phyloP scores from a whole-genome alignment of 53 echinoderm and acorn worm species.

The Arbacia lixula region DNA sequence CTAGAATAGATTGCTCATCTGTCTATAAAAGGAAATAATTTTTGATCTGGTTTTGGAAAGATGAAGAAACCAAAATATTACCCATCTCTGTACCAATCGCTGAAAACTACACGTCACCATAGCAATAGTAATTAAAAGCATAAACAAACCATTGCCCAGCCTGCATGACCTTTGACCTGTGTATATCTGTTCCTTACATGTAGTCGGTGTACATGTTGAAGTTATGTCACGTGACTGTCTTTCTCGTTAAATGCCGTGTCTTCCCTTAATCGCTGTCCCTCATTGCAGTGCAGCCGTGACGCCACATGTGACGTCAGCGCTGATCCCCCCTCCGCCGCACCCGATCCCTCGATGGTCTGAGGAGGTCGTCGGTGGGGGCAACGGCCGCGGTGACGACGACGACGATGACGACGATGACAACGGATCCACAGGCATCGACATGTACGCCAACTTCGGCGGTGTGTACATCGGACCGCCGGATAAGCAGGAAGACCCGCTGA shows the following conservation, averaged over 20 bases:
- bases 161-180: too few relatives aligned
- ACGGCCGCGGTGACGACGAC: conserved; percentile 57
- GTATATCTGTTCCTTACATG: too few relatives aligned
- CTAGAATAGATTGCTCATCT: too few relatives aligned
- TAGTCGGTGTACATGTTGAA: too few relatives aligned
- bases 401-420: conserved; percentile 51
- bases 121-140: too few relatives aligned
- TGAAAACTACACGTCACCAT: too few relatives aligned
- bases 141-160: too few relatives aligned
- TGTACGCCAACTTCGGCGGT: conserved; percentile 81
- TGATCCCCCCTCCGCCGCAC: neutral
- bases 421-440: conserved; percentile 50
- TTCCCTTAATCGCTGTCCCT: conserved; percentile 43
- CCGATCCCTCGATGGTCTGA: conserved; percentile 44
- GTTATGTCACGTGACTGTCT: conserved; percentile 4
- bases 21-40: too few relatives aligned
- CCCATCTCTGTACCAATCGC: too few relatives aligned
- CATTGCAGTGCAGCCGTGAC: conserved; percentile 38
- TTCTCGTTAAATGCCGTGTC: conserved; percentile 39
- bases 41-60: too few relatives aligned
- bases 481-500: conserved; percentile 24
- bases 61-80: too few relatives aligned
- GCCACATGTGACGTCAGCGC: conserved; percentile 3
- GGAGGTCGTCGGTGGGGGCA: conserved; percentile 44
- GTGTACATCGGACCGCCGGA: conserved; percentile 86